phyloP scores from a whole-genome alignment of 2,888 invertebrate species.

The Aspidiotus destructor region DNA sequence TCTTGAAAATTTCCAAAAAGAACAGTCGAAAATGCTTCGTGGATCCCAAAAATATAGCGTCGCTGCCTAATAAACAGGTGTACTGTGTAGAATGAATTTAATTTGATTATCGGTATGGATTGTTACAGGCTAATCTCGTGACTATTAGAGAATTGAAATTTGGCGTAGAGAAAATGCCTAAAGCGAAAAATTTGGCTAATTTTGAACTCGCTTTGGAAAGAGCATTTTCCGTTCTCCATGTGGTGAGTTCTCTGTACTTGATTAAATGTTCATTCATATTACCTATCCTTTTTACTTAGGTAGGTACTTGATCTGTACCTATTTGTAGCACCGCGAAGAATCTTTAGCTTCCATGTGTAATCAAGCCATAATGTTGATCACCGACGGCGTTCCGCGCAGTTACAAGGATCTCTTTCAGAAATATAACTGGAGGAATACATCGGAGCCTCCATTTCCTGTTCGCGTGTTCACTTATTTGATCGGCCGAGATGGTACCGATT shows the following conservation, averaged over 20 bases:
- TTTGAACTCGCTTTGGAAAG: conserved; percentile 79
- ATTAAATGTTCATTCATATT: too few species aligned
- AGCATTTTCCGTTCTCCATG: conserved; percentile 73
- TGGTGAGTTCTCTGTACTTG: conserved; percentile 38
- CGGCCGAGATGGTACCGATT: conserved; percentile 86
- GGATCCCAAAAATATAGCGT: too few species aligned
- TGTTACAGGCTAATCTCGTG: conserved; percentile 66
- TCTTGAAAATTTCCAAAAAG: too few species aligned
- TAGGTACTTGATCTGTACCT: background rate
- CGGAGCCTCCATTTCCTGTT: conserved; percentile 62
- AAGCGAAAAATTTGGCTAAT: conserved; percentile 84
- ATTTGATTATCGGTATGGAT: background rate
- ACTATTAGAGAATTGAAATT: conserved; percentile 74
- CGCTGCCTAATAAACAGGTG: too few species aligned
- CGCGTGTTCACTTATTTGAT: conserved; percentile 92
- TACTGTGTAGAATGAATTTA: too few species aligned
- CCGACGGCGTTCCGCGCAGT: conserved; percentile 86
- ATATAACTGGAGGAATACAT: conserved; percentile 62
- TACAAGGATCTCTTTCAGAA: conserved; percentile 72
- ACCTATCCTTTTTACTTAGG: background rate
- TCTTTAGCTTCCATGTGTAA: conserved; percentile 58
- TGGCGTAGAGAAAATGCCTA: conserved; percentile 59
- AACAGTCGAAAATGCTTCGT: too few species aligned
- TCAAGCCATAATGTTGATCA: conserved; percentile 92
- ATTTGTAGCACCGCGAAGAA: conserved; percentile 45